A percentile compares a stretch with the other conserved stretches of the same genome.
phyloP scores from a whole-genome alignment of 2,888 invertebrate genomes.

The Caenorhabditis afra region DNA sequence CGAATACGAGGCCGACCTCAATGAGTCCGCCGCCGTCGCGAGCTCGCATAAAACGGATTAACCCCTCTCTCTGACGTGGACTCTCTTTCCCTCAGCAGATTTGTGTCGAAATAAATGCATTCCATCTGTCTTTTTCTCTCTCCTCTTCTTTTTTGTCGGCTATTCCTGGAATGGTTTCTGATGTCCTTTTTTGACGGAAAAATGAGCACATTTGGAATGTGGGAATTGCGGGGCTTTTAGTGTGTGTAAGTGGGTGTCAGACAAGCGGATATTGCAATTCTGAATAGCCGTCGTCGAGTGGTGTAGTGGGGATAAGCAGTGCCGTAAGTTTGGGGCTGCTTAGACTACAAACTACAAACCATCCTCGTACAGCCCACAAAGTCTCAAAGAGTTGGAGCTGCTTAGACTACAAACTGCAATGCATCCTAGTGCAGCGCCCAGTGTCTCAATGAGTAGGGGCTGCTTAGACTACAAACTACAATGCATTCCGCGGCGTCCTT shows the following conservation, averaged over 20 bases:
- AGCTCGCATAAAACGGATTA: conserved; percentile 17
- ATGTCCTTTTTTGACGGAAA: background rate
- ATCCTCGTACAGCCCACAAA: background rate
- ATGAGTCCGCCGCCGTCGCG: background rate
- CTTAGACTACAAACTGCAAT: too few species aligned
- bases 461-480: background rate
- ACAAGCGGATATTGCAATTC: background rate
- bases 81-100: background rate
- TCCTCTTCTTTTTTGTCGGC: too few species aligned
- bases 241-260: background rate
- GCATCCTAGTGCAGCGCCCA: too few species aligned
- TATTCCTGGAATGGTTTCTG: background rate
- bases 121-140: too few species aligned
- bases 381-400: background rate
- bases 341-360: too few species aligned
- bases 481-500: background rate
- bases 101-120: too few species aligned
- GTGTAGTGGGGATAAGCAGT: too few species aligned
- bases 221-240: background rate
- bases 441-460: too few species aligned
- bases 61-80: background rate
- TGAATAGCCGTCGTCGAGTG: background rate
- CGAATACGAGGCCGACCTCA: conserved; percentile 20
- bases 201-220: background rate
- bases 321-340: too few species aligned